Conservation (phyloP, 1,140 invertebrate genomes). For the Homalodisca vitripennis region DNA sequence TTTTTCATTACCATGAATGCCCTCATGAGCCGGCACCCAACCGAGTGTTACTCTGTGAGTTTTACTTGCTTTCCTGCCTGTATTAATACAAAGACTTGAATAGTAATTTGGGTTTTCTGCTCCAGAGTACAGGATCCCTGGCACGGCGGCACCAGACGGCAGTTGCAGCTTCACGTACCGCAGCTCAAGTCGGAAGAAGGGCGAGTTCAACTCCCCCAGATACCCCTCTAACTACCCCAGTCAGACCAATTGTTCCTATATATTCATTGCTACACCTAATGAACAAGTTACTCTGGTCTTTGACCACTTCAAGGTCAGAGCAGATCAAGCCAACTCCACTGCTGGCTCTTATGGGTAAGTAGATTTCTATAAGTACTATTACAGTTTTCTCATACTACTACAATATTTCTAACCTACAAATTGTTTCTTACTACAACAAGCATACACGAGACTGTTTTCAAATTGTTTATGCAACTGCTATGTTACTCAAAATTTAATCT, state of each 20-base stretch:
- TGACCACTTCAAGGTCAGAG: constrained; percentile 86
- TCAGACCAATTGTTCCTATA: constrained; percentile 89
- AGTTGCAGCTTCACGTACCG: constrained; percentile 89
- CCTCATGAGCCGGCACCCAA: too few species aligned
- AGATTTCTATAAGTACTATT: too few species aligned
- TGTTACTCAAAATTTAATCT: too few species aligned
- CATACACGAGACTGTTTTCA: too few species aligned
- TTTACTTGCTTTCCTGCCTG: too few species aligned
- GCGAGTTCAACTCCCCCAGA: constrained; percentile 92
- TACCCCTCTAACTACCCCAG: constrained; percentile 95
- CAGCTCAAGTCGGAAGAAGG: constrained; percentile 79
- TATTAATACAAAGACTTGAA: too few species aligned
- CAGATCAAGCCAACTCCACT: constrained; percentile 58
- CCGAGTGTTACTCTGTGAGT: too few species aligned
- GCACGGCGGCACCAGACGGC: constrained; percentile 86
- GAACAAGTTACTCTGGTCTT: constrained; percentile 92
- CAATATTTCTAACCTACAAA: too few species aligned
- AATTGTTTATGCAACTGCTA: too few species aligned
- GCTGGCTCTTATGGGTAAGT: constrained; percentile 58
- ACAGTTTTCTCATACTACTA: too few species aligned
- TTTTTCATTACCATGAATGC: too few species aligned
- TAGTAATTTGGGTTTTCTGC: background rate
- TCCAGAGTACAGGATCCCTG: constrained; percentile 89
- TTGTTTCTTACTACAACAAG: too few species aligned
- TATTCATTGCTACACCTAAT: constrained; percentile 78